Conservation (phyloP, 2,797 vertebrate genomes). For the Spinus pinus region DNA sequence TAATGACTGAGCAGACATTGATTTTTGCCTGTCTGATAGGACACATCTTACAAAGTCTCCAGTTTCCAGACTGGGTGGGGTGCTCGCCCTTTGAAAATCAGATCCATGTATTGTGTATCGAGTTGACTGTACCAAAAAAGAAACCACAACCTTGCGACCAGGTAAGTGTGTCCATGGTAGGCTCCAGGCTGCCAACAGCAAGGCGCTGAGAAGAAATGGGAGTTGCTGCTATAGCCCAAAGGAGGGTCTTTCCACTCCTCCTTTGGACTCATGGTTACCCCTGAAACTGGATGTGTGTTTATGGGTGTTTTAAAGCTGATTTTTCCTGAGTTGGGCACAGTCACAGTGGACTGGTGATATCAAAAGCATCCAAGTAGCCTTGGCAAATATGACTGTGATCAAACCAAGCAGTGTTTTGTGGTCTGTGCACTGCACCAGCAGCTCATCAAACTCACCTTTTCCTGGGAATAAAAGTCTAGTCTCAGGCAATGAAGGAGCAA, state of each 20-base stretch:
- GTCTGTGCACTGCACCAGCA: not conserved
- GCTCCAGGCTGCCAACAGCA: not conserved
- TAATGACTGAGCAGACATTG: conserved; percentile 23
- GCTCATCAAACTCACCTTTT: not conserved
- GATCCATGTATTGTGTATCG: not conserved
- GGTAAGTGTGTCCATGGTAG: not conserved
- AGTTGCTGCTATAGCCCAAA: not conserved
- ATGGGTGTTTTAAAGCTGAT: not conserved
- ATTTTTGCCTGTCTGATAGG: conserved; percentile 38
- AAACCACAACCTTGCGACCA: not conserved
- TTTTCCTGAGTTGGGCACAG: not conserved
- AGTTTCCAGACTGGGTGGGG: conserved; percentile 47
- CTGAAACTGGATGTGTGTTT: not conserved
- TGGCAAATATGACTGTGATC: not conserved
- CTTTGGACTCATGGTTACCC: not conserved
- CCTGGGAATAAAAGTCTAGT: not conserved
- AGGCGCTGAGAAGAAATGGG: not conserved
- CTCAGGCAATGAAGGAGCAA: not conserved
- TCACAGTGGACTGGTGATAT: not conserved
- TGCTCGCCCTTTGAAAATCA: conserved; percentile 30
- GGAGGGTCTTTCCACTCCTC: not conserved
- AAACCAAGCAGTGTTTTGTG: not conserved
- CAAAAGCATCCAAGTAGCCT: not conserved
- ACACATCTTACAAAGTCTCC: not conserved
- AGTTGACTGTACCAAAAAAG: not conserved